Evolutionary conservation across 2,113 vertebrate species (phyloP).

Genomic region (Scatophagus argus): DNA sequence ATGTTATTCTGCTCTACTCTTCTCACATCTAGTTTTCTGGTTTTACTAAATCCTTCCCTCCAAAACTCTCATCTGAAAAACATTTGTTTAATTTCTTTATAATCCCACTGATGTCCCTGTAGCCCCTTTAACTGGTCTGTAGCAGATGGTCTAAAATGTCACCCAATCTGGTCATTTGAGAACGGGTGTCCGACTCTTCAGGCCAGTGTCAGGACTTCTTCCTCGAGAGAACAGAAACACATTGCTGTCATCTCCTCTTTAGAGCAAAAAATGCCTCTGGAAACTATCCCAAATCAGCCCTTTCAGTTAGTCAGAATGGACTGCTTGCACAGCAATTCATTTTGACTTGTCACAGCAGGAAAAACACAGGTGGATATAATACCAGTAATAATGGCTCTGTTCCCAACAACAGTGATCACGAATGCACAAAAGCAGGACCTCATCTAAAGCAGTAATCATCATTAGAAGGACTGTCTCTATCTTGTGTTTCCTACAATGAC

Average conservation of each 20-base stretch:
- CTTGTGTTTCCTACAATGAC: too few species aligned
- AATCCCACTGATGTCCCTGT: background rate
- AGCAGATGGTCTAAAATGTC: constrained; percentile 48
- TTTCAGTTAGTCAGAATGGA: background rate
- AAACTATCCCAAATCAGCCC: background rate
- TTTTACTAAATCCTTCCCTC: background rate
- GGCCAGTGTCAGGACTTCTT: background rate
- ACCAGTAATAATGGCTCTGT: too few species aligned
- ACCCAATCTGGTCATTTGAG: constrained; percentile 29
- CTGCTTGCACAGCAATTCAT: too few species aligned
- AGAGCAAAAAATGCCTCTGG: background rate
- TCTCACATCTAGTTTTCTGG: background rate
- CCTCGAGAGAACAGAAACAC: constrained; percentile 1
- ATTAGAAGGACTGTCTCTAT: background rate
- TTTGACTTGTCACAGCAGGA: too few species aligned
- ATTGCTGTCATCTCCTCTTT: background rate
- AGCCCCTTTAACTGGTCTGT: background rate
- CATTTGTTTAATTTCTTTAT: background rate
- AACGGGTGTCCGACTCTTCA: constrained; percentile 7
- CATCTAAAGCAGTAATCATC: too few species aligned
- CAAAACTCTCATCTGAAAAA: background rate
- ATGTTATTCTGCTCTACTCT: background rate
- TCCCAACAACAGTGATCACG: too few species aligned
- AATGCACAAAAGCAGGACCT: too few species aligned
- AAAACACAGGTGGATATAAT: too few species aligned